Evolutionary conservation across 2,888 invertebrate genomes (phyloP).

Genomic region (Gastrophysa polygoni): DNA sequence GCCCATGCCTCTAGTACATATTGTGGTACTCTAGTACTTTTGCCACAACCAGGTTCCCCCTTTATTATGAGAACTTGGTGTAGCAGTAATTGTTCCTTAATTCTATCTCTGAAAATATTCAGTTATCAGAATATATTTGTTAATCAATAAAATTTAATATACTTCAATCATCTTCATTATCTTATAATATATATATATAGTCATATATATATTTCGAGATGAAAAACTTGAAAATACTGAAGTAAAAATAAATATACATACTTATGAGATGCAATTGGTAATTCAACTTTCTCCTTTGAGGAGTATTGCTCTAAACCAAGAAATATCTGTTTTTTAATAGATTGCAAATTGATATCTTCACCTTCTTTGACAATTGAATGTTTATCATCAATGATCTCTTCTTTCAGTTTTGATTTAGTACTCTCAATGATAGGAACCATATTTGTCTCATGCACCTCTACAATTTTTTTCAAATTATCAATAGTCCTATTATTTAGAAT

Average conservation of each 20-base stretch:
- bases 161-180: too few species aligned
- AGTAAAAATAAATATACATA: slow-evolving; percentile 49
- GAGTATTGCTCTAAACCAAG: slow-evolving; percentile 41
- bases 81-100: slow-evolving; percentile 60
- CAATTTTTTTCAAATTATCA: slow-evolving; percentile 57
- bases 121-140: too few species aligned
- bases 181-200: too few species aligned
- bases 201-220: too few species aligned
- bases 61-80: slow-evolving; percentile 66
- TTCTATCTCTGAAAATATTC: slow-evolving; percentile 54
- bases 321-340: slow-evolving; percentile 32
- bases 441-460: slow-evolving; percentile 39
- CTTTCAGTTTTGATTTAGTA: slow-evolving; percentile 11
- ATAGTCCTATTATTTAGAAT: slow-evolving; percentile 45
- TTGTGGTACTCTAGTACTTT: slow-evolving; percentile 74
- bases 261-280: slow-evolving; percentile 57
- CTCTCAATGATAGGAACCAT: slow-evolving; percentile 38
- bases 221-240: too few species aligned
- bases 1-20: slow-evolving; percentile 64
- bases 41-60: slow-evolving; percentile 77
- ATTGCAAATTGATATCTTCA: slow-evolving; percentile 19
- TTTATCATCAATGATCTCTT: not conserved
- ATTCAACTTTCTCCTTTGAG: slow-evolving; percentile 46
- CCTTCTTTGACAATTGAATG: slow-evolving; percentile 12
- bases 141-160: too few species aligned